These are phyloP conservation scores for Lysandra coridon DNA, from an alignment of 2,888 invertebrate genomes.

Conservation along the genomic window DNA sequence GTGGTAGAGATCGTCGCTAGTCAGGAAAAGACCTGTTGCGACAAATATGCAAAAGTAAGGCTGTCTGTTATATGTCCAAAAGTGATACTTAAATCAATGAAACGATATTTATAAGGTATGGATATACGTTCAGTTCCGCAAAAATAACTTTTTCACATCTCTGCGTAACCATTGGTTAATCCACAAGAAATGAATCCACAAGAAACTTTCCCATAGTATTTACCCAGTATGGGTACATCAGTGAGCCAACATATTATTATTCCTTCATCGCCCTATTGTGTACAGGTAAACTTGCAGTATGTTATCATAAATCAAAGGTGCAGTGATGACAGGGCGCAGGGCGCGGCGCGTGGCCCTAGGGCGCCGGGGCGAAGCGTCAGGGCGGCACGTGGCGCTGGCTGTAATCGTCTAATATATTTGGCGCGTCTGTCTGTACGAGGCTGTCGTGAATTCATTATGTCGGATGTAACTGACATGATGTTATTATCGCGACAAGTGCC, in stretches of 20 bases:
- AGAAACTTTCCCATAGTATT: not conserved
- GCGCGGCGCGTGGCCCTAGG: not conserved
- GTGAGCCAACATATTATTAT: not conserved
- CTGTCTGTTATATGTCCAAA: too few relatives aligned
- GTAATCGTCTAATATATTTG: slow-evolving; percentile 13
- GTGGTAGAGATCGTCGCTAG: too few relatives aligned
- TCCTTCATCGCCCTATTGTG: not conserved
- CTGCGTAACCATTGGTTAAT: too few relatives aligned
- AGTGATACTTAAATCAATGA: too few relatives aligned
- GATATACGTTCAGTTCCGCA: too few relatives aligned
- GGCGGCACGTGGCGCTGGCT: not conserved
- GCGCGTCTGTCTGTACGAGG: not conserved
- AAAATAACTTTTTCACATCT: too few relatives aligned
- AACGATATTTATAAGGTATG: too few relatives aligned
- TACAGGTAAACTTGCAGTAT: not conserved
- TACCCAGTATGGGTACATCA: not conserved
- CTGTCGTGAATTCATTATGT: not conserved
- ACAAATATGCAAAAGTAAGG: too few relatives aligned
- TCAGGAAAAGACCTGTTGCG: too few relatives aligned
- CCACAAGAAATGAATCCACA: not conserved
- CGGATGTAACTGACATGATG: not conserved
- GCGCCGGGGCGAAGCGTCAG: not conserved
- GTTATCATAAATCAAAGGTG: slow-evolving; percentile 15
- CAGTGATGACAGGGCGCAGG: not conserved
- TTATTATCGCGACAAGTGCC: not conserved